Base-by-base conservation (phyloP, 1,140 invertebrate genomes). In the Papilio machaon region DNA sequence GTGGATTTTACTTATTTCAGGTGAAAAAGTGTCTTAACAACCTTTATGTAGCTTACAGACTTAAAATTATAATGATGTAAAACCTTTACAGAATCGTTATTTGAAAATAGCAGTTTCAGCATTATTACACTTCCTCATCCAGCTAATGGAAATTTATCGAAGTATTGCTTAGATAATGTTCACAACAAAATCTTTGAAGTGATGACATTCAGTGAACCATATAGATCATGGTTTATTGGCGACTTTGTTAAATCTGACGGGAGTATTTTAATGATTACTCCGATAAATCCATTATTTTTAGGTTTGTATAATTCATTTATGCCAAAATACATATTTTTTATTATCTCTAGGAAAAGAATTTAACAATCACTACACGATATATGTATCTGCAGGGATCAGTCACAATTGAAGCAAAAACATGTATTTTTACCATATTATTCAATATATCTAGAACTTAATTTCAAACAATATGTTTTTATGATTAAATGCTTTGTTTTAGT, bases 81-180 rank as follows among this genome's bases (percentile, higher is more conserved):
- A 79, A 79, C 81, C 67, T 86, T 94, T 85, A 84, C 94, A 89
- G 96, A 96, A 85, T 94, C 95, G 73, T 90, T 95, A 78, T 91
- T 95, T 83, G 95, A 95, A 81, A 96, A 96, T 81, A 96, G 95
- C 15, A 96, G 96, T n/a, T 96, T 97, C 47, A 96, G 96, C 86
- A 96, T 98, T 73, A 96, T 97, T 15, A 96, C 97, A 85, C 95
- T 97, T 17, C 92, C 96, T 82, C 97, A 97, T 92, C 97, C 97
- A 73, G 95, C 95, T 23, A 95, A 95, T n/a, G 95, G 95, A 83
- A 94, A 95, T 82, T 92, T 95, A 52, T 94, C 96, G 7, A 95
- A 96, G 88, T 97, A 96, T 86, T 93, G 97, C 78, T 95, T 97
- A 73, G 91, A 94, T 86, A 95, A 95, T 52, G 80, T 89, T 92